phyloP scores from a whole-genome alignment of 2,888 invertebrate species.

The Pyrrhia umbra region DNA sequence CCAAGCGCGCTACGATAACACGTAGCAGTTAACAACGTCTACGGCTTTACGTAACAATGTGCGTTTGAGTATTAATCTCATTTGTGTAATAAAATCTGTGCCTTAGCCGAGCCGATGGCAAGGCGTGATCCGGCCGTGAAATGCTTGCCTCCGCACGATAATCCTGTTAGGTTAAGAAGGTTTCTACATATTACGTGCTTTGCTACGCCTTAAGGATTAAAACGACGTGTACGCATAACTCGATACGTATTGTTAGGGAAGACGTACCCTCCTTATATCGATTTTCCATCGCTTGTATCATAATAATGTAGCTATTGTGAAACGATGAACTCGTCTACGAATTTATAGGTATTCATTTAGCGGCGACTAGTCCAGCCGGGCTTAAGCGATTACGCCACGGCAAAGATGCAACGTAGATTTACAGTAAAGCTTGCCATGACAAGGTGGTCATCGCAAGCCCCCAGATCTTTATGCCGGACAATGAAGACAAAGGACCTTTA shows the following conservation, averaged over 20 bases:
- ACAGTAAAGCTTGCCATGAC: slow-evolving; percentile 87
- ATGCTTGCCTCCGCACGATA: slow-evolving; percentile 91
- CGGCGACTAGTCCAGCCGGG: slow-evolving; percentile 73
- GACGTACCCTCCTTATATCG: slow-evolving; percentile 59
- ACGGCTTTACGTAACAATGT: slow-evolving; percentile 67
- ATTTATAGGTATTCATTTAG: slow-evolving; percentile 86
- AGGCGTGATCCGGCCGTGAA: slow-evolving; percentile 90
- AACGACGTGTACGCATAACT: slow-evolving; percentile 86
- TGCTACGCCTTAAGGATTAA: slow-evolving; percentile 92
- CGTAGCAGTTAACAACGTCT: slow-evolving; percentile 58
- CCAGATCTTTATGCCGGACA: slow-evolving; percentile 86
- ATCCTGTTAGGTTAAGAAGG: slow-evolving; percentile 94
- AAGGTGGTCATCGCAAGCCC: slow-evolving; percentile 89
- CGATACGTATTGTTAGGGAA: slow-evolving; percentile 73
- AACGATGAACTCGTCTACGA: slow-evolving; percentile 64
- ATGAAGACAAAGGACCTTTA: slow-evolving; percentile 88
- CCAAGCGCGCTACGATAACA: slow-evolving; percentile 33
- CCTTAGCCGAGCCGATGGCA: slow-evolving; percentile 84
- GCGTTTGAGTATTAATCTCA: slow-evolving; percentile 87
- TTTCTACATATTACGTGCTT: slow-evolving; percentile 93
- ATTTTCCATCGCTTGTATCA: slow-evolving; percentile 59
- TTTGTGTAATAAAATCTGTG: slow-evolving; percentile 90
- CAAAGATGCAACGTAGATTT: slow-evolving; percentile 89
- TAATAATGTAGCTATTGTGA: slow-evolving; percentile 47
- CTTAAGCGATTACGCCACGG: slow-evolving; percentile 86